Percentiles rank a stretch among this genome's conserved stretches.
Conservation (phyloP, 1,140 invertebrate genomes). For the Campoletis sonorensis region DNA sequence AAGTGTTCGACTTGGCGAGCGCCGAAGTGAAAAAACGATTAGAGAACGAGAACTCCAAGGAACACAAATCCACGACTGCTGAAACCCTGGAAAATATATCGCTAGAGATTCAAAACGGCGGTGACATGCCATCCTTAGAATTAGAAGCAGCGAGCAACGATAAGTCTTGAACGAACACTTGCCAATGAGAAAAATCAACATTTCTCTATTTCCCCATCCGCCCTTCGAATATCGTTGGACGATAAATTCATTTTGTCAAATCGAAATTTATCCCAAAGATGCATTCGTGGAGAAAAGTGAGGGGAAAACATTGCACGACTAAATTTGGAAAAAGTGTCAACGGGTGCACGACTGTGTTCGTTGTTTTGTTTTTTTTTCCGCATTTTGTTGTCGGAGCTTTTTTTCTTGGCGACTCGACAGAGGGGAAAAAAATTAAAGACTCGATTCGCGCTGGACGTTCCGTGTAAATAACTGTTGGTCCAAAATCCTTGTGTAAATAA, state of each 20-base stretch:
- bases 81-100: slow-evolving; percentile 60
- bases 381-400: not conserved
- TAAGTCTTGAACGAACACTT: slow-evolving; percentile 21
- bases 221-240: no score
- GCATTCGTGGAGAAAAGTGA: no score
- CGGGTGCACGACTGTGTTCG: no score
- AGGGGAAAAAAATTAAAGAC: not conserved
- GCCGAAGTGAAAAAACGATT: slow-evolving; percentile 49
- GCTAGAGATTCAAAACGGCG: slow-evolving; percentile 59
- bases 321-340: no score
- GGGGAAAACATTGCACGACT: no score
- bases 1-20: slow-evolving; percentile 57
- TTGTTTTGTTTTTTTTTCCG: not conserved
- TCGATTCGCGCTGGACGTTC: not conserved
- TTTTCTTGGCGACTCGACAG: not conserved
- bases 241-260: no score
- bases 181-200: not conserved
- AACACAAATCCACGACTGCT: slow-evolving; percentile 15
- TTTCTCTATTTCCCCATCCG: no score
- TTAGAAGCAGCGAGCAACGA: slow-evolving; percentile 33
- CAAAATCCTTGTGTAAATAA: slow-evolving; percentile 5
- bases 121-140: slow-evolving; percentile 62
- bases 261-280: no score
- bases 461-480: slow-evolving; percentile 29
- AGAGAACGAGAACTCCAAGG: slow-evolving; percentile 10